phyloP scores from a whole-genome alignment of 1,140 invertebrate genomes.

The Mamestra configurata region DNA sequence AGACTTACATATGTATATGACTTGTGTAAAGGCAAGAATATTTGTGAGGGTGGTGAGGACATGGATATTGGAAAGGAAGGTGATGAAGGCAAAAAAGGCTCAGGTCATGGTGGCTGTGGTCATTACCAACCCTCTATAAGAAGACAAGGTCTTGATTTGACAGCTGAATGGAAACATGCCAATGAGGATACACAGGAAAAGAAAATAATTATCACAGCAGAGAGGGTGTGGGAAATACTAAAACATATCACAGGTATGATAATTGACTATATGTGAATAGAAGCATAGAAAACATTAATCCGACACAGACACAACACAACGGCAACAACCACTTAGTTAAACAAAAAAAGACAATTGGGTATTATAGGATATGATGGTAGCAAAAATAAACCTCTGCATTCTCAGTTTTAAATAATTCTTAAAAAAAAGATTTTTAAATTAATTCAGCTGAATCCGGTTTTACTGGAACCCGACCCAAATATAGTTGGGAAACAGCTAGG shows the following conservation, averaged over 20 bases:
- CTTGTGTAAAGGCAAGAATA: conserved; percentile 98
- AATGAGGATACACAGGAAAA: conserved; percentile 99
- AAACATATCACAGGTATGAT: conserved; percentile 95
- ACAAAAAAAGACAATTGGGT: too few relatives aligned
- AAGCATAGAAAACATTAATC: too few relatives aligned
- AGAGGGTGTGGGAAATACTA: conserved; percentile 98
- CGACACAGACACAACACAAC: too few relatives aligned
- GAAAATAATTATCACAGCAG: conserved; percentile 97
- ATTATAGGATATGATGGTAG: too few relatives aligned
- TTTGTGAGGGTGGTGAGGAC: conserved; percentile 99
- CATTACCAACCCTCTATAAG: conserved; percentile 98
- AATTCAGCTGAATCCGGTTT: too few relatives aligned
- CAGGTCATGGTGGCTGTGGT: conserved; percentile 98
- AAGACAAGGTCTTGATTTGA: conserved; percentile 96
- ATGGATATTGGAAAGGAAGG: conserved; percentile 96
- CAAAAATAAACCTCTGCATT: too few relatives aligned
- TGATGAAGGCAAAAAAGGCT: conserved; percentile 91
- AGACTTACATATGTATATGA: conserved; percentile 98
- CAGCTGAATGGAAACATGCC: conserved; percentile 99
- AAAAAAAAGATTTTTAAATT: too few relatives aligned
- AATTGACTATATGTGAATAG: too few relatives aligned
- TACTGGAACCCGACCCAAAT: too few relatives aligned
- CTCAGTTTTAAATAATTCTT: too few relatives aligned
- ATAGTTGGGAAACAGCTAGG: too few relatives aligned
- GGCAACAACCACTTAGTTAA: too few relatives aligned